Evolutionary conservation across 2,888 invertebrate genomes (phyloP).

Genomic region (Microctonus aethiopoides): DNA sequence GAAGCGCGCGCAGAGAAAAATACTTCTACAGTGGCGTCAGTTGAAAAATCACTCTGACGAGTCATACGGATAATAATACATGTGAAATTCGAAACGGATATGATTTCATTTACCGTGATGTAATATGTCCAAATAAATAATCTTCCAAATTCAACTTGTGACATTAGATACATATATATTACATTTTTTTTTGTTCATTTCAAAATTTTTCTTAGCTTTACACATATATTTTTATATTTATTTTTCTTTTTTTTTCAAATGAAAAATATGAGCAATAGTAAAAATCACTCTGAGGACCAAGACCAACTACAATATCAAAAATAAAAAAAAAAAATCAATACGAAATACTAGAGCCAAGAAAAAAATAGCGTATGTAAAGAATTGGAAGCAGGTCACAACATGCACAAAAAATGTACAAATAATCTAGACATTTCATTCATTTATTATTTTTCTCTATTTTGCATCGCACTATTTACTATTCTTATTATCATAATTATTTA

Average conservation of each 20-base stretch:
- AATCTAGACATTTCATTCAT: background rate
- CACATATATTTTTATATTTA: background rate
- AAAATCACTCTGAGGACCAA: background rate
- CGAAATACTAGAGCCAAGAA: background rate
- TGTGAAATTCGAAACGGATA: constrained; percentile 22
- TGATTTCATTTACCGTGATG: constrained; percentile 19
- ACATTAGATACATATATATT: background rate
- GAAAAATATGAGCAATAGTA: background rate
- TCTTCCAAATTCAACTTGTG: background rate
- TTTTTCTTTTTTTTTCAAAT: background rate
- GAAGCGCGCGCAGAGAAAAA: constrained; percentile 18
- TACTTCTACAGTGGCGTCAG: constrained; percentile 15
- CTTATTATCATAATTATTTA: no score
- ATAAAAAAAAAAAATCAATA: background rate
- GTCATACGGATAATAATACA: constrained; percentile 27
- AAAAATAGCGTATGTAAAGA: background rate
- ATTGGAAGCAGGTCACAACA: background rate
- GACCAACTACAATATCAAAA: background rate
- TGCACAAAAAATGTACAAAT: background rate
- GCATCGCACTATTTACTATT: no score
- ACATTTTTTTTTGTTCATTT: no score
- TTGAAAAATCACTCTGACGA: constrained; percentile 36
- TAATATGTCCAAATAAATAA: background rate
- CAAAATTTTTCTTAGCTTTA: no score
- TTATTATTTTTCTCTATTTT: no score